phyloP scores from a whole-genome alignment of 2,797 vertebrate species.

The Pseudochromis fuscus region DNA sequence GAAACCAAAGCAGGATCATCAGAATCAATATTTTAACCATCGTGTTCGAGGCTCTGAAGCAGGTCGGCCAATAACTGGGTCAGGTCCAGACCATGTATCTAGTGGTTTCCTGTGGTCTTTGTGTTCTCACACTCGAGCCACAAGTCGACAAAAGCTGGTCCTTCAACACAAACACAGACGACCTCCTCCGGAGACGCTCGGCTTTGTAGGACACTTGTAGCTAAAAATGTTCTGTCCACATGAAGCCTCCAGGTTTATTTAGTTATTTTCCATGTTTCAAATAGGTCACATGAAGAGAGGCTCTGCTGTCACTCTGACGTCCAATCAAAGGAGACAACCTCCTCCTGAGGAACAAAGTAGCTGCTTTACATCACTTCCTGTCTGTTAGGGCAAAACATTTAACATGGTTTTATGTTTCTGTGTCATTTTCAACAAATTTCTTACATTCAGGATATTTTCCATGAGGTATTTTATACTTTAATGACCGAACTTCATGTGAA shows the following conservation, averaged over 20 bases:
- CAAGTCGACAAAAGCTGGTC: neutral
- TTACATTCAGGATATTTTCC: neutral
- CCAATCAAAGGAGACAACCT: neutral
- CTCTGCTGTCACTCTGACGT: slow-evolving; percentile 7
- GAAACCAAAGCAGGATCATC: neutral
- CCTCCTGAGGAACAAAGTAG: too few species aligned
- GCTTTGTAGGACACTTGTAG: slow-evolving; percentile 5
- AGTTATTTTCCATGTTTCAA: slow-evolving; percentile 35
- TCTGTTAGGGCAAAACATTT: too few species aligned
- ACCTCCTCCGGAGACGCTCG: slow-evolving; percentile 10
- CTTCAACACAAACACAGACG: slow-evolving; percentile 26
- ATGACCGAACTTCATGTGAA: too few species aligned
- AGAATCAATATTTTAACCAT: neutral
- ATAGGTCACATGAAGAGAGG: slow-evolving; percentile 25
- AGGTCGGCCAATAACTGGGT: slow-evolving; percentile 15
- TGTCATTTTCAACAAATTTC: too few species aligned
- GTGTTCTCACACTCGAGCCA: neutral
- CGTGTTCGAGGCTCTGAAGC: neutral
- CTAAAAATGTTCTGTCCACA: slow-evolving; percentile 7
- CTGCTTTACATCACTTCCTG: neutral
- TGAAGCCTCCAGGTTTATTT: neutral
- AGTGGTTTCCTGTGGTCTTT: neutral
- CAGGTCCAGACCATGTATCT: neutral
- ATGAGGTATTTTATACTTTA: neutral
- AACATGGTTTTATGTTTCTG: too few species aligned